Conservation (phyloP, 1,140 invertebrate genomes). For the Ceratina calcarata region DNA sequence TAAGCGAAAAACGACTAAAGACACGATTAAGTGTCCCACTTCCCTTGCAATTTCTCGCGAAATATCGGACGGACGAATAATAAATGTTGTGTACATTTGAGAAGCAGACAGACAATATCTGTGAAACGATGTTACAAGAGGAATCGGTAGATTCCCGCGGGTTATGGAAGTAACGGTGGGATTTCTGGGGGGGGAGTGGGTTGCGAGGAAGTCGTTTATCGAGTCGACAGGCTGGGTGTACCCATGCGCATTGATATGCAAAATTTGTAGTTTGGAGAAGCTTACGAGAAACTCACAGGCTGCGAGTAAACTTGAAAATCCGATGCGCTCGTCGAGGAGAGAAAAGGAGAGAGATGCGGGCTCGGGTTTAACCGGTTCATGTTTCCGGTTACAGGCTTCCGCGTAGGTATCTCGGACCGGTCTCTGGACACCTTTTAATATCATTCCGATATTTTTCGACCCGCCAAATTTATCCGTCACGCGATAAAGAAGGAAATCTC, state of each 20-base stretch:
- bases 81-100: too few species aligned
- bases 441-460: constrained; percentile 9
- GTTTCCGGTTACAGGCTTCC: constrained; percentile 30
- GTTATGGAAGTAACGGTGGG: background rate
- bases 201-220: constrained; percentile 54
- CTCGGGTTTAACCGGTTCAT: constrained; percentile 52
- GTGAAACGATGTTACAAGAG: constrained; percentile 26
- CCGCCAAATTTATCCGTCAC: background rate
- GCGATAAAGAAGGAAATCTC: background rate
- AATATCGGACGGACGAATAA: too few species aligned
- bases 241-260: constrained; percentile 67
- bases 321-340: constrained; percentile 30
- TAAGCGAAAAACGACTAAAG: background rate
- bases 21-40: background rate
- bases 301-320: constrained; percentile 64
- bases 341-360: background rate
- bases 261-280: constrained; percentile 69
- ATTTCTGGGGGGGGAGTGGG: background rate
- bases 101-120: background rate
- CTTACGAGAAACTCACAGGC: constrained; percentile 52
- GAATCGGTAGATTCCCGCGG: constrained; percentile 17
- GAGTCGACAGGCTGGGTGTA: constrained; percentile 53
- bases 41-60: too few species aligned
- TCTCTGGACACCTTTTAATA: constrained; percentile 34
- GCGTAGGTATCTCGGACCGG: constrained; percentile 5